Evolutionary conservation across 2,113 vertebrate species (phyloP).

Genomic region (Sinosuthora webbiana): DNA sequence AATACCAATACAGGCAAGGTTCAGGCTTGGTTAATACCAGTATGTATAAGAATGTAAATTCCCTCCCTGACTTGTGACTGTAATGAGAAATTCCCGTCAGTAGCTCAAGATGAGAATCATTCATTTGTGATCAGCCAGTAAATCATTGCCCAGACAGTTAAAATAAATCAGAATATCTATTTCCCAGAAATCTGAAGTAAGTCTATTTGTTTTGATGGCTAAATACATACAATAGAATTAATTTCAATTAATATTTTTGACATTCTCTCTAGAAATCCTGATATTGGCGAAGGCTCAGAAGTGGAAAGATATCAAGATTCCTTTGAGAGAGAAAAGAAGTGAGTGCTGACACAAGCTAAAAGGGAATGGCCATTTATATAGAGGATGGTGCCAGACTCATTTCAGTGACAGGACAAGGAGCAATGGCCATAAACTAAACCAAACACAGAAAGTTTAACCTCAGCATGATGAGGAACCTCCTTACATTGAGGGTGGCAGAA

Average conservation of each 20-base stretch:
- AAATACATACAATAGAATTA: conserved; percentile 7
- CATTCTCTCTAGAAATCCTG: background rate
- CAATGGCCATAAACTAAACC: background rate
- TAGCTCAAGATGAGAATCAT: background rate
- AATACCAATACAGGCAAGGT: background rate
- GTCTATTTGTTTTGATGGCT: conserved; percentile 7
- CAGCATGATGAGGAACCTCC: fast-evolving
- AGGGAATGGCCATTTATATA: background rate
- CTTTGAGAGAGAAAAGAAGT: background rate
- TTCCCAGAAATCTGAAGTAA: background rate
- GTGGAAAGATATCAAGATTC: background rate
- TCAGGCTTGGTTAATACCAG: background rate
- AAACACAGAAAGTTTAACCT: background rate
- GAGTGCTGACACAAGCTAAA: background rate
- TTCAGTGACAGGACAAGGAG: background rate
- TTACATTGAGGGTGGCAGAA: background rate
- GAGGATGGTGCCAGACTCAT: background rate
- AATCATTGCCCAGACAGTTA: background rate
- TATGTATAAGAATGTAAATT: background rate
- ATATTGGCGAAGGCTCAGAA: background rate
- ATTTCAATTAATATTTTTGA: conserved; percentile 1
- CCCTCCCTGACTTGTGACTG: background rate
- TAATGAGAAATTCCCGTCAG: conserved; percentile 20
- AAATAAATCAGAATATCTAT: conserved; percentile 27
- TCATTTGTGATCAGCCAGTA: conserved; percentile 7